Evolutionary conservation across 2,113 vertebrate species (phyloP), one percentile per base, ranked within the genome.

Genomic region (Nansenia antarctica): DNA sequence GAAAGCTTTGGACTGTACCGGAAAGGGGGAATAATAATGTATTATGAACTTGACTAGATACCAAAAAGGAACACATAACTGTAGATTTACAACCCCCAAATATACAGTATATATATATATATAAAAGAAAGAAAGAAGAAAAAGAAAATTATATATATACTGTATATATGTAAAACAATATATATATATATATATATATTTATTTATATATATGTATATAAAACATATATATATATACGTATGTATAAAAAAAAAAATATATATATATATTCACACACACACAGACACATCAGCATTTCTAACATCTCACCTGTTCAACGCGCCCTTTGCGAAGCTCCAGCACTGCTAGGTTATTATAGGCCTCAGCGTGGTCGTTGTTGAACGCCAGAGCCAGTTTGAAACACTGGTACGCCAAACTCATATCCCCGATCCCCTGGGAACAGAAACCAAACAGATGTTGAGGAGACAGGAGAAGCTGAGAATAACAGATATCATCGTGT

Each of bases 291-390:
- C 29, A 15, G 3, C 1, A 52, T 30, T 30, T 62, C 24, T 71
- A 15, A 11, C 8, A n/a, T 57, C 92, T 79, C 67, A 98, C 98
- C 96, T 99, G 98, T 42, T 99, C 96, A 1, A 92, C 32, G 3
- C 88, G 95, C 63, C 95, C 96, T 91, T 94, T 97, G 9, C 88
- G 88, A 87, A 98, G 92, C 88, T 98, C 98, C 85, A 99, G 87
- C 63, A 98, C 94, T 0, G 96, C 95, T 80, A 99, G 82, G 83
- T 99, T 98, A 88, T 99, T 99, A 81, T 96, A 98, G 58, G 98
- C 95, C 79, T 99, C 97, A 0, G 96, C 94, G 0, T 97, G 94
- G 76, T 94, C 70, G 0, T 98, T 99, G 75, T 96, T 96, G 85
- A 94, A 95, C 76, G 94, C 91, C 81, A 99, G 86, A 0, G 96